These are phyloP conservation scores for Bedellia somnulentella DNA, from an alignment of 2,888 invertebrate genomes.

Conservation along the genomic window DNA sequence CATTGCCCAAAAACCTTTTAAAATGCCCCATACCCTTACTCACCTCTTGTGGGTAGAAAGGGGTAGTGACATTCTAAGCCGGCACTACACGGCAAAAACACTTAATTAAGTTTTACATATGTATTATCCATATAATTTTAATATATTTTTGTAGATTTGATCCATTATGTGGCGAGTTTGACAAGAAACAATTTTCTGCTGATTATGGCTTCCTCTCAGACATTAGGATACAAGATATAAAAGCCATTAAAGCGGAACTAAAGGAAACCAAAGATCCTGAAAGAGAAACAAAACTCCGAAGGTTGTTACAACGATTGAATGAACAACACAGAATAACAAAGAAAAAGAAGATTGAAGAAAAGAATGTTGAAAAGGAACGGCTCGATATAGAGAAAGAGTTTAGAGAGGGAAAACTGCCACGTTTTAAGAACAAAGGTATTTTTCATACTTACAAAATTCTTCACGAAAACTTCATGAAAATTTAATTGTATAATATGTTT, in stretches of 20 bases:
- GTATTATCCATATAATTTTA: too few species aligned
- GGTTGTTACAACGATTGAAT: conserved; percentile 72
- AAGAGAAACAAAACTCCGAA: conserved; percentile 65
- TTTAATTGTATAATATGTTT: too few species aligned
- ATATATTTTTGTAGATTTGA: conserved; percentile 69
- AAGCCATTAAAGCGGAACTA: conserved; percentile 63
- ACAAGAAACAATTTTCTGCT: conserved; percentile 71
- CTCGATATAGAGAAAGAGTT: conserved; percentile 53
- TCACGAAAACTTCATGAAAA: too few species aligned
- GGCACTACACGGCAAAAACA: too few species aligned
- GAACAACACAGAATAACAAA: conserved; percentile 74
- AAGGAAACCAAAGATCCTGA: conserved; percentile 64
- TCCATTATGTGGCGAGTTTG: conserved; percentile 77
- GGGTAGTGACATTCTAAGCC: too few species aligned
- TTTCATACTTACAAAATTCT: too few species aligned
- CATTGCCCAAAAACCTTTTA: too few species aligned
- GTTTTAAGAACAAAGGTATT: conserved; percentile 59
- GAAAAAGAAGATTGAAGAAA: conserved; percentile 55
- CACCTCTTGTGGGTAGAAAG: too few species aligned
- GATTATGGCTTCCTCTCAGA: conserved; percentile 79
- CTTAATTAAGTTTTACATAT: too few species aligned
- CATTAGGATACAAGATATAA: conserved; percentile 70
- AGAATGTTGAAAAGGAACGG: conserved; percentile 57
- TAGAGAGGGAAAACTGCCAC: conserved; percentile 70
- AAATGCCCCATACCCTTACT: too few species aligned